Base-by-base conservation (phyloP, 2,888 invertebrate genomes). In the Sinotaia quadrata region DNA sequence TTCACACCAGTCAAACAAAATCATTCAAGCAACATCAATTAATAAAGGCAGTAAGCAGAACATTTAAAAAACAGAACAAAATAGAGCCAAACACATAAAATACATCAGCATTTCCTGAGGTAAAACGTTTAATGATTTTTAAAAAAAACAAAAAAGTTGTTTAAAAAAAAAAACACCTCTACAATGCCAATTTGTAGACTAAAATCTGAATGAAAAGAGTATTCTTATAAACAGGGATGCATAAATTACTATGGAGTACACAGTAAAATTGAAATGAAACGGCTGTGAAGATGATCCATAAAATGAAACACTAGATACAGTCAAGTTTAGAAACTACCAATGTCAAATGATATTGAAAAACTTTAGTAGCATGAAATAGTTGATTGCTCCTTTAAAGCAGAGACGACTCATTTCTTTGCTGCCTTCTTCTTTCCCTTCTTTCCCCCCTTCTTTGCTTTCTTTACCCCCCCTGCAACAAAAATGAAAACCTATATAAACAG, bases 351-450 rank as follows among this genome's bases (percentile, higher is more conserved):
- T 33, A 4, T 47, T 60, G 47, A 60, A 37, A 59, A 29, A 24
- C 58, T 47, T n/a, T n/a, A n/a, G 47, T 31, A 47, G 8, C 31
- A 47, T 31, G 10, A 60, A 60, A 57, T 10, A 47, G 21, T 27
- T 41, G 37, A 29, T 41, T 41, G 27, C 31, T 37, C 29, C 47
- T 33, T 12, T 2, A 29, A 41, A 18, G 18, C 10, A 41, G 10
- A 18, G 41, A 10, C 41, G 2, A 1, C 33, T 65, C 65, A 65
- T 56, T 65, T 65, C 63, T 65, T 65, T 5, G 65, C 56, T 24
- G 54, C 56, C 47, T 65, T 65, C 56, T 65, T 65, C 15, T 41
- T 56, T n/a, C 54, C 54, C 18, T 54, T 54, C 54, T 54, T 54
- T 15, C 27, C 54, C 18, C 33, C 56, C 21, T 65, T 65, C 54